These are phyloP conservation scores for Eupeodes luniger DNA, from an alignment of 2,888 invertebrate species.

Conservation along the genomic window DNA sequence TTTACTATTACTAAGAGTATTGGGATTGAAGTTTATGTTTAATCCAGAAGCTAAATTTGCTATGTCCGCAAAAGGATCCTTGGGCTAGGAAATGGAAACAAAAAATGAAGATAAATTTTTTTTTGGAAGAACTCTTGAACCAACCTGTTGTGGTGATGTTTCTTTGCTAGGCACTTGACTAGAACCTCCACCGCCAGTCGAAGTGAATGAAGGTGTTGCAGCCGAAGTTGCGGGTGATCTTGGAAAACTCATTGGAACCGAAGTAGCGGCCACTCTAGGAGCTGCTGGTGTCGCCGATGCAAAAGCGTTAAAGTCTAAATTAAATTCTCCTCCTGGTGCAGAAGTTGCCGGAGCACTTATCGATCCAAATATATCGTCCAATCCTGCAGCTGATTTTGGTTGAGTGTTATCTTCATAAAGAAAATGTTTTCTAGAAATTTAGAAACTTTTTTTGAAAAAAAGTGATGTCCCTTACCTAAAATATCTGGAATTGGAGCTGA, in stretches of 20 bases:
- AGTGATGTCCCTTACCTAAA: constrained; percentile 74
- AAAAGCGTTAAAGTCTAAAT: constrained; percentile 79
- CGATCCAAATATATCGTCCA: constrained; percentile 89
- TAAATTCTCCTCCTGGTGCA: constrained; percentile 76
- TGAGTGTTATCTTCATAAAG: constrained; percentile 77
- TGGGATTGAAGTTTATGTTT: constrained; percentile 83
- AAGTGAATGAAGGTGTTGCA: constrained; percentile 71
- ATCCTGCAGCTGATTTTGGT: constrained; percentile 80
- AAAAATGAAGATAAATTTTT: not conserved
- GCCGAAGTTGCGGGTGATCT: constrained; percentile 75
- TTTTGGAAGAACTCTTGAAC: constrained; percentile 71
- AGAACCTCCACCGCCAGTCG: constrained; percentile 50
- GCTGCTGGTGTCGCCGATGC: constrained; percentile 71
- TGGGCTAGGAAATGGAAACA: constrained; percentile 77
- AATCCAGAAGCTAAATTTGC: constrained; percentile 84
- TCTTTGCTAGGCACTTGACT: constrained; percentile 80
- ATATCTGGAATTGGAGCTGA: constrained; percentile 82
- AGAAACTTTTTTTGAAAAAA: not conserved
- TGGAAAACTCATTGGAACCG: constrained; percentile 57
- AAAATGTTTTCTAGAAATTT: not conserved
- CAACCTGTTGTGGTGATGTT: constrained; percentile 85
- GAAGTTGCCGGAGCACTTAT: constrained; percentile 77
- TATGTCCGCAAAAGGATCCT: constrained; percentile 91
- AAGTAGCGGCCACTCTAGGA: constrained; percentile 43
- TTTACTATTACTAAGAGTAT: constrained; percentile 80